Evolutionary conservation across 2,888 invertebrate genomes (phyloP).

Genomic region (Sepiola atlantica): DNA sequence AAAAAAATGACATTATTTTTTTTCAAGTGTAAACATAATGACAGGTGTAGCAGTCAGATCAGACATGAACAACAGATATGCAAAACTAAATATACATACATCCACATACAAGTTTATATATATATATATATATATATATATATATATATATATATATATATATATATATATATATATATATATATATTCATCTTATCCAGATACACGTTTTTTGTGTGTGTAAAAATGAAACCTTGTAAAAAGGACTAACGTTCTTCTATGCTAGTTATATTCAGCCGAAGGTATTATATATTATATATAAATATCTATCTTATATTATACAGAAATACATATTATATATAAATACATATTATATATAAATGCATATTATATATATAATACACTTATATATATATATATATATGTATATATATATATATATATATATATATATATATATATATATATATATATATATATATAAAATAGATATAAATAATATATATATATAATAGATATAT

Average conservation of each 20-base stretch:
- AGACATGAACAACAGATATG: not conserved
- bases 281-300: not conserved
- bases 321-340: not conserved
- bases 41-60: too few relatives aligned
- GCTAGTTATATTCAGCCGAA: too few relatives aligned
- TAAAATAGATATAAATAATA: too few relatives aligned
- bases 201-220: not conserved
- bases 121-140: slow-evolving; percentile 23
- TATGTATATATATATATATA: not conserved
- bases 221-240: too few relatives aligned
- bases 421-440: not conserved
- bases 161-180: slow-evolving; percentile 38
- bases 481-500: too few relatives aligned
- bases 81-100: not conserved
- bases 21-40: too few relatives aligned
- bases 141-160: slow-evolving; percentile 43
- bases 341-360: slow-evolving; percentile 35
- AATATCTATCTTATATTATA: not conserved
- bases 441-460: not conserved
- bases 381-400: not conserved
- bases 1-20: too few relatives aligned
- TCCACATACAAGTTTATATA: not conserved
- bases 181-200: too few relatives aligned
- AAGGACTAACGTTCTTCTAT: not conserved
- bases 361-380: not conserved